Percentiles rank a stretch among this genome's conserved stretches.
These are phyloP conservation scores for Ophion ventricosus DNA, from an alignment of 2,888 invertebrate genomes.

Conservation along the genomic window DNA sequence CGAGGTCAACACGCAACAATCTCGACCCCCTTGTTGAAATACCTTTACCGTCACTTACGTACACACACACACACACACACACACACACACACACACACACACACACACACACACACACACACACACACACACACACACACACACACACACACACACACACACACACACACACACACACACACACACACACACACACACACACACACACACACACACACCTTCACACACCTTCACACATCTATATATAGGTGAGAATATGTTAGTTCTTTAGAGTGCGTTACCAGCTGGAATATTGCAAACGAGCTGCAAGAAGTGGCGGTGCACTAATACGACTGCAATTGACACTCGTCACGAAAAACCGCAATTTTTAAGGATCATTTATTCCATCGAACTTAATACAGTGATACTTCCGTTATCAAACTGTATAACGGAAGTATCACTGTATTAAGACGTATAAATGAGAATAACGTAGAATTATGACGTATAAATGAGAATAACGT, in stretches of 20 bases:
- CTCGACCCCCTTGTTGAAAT: conserved; percentile 61
- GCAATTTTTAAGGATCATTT: background rate
- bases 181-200: background rate
- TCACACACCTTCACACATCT: no score
- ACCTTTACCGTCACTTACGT: conserved; percentile 21
- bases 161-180: background rate
- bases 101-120: background rate
- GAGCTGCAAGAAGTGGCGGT: conserved; percentile 35
- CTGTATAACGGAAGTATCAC: no score
- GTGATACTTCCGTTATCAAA: no score
- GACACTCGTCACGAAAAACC: conserved; percentile 4
- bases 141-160: conserved; percentile 1
- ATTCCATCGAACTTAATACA: no score
- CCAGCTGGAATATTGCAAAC: conserved; percentile 43
- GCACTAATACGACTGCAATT: conserved; percentile 13
- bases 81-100: background rate
- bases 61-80: background rate
- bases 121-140: background rate
- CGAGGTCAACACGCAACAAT: conserved; percentile 63
- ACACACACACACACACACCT: background rate
- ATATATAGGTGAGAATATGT: conserved; percentile 25
- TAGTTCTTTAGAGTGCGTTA: background rate
- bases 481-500: no score
- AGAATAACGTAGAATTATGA: no score
- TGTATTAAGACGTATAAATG: no score